Conservation (phyloP, 2,888 invertebrate species). For the Caenorhabditis sp. region DNA sequence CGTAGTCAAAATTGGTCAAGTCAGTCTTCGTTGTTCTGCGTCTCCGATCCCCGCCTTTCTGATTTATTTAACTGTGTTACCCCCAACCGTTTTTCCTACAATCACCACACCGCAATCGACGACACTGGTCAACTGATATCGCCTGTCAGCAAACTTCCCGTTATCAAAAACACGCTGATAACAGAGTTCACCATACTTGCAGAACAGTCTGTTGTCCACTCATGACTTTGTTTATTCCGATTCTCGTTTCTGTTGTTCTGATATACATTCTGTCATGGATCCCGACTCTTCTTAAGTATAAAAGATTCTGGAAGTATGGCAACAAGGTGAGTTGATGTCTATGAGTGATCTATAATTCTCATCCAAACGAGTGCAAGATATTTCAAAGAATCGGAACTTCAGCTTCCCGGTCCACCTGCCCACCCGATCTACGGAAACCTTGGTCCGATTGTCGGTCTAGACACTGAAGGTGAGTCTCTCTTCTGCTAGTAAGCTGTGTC, state of each 20-base stretch:
- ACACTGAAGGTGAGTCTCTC: constrained; percentile 44
- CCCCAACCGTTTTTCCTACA: constrained; percentile 16
- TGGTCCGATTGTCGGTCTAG: constrained; percentile 19
- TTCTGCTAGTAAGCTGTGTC: not conserved
- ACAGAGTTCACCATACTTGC: constrained; percentile 13
- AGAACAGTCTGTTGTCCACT: constrained; percentile 20
- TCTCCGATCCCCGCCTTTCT: constrained; percentile 18
- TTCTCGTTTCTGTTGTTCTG: constrained; percentile 13
- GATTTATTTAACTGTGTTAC: constrained; percentile 11
- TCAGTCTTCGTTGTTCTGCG: constrained; percentile 12
- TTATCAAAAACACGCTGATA: constrained; percentile 47
- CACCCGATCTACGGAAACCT: constrained; percentile 55
- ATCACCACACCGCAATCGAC: not conserved
- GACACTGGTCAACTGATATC: constrained; percentile 5
- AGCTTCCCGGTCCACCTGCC: constrained; percentile 52
- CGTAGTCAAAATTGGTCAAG: constrained; percentile 27
- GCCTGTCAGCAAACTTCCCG: not conserved
- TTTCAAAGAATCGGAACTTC: too few relatives aligned
- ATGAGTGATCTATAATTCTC: not conserved
- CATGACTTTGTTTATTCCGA: constrained; percentile 42
- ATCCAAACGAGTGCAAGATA: too few relatives aligned
- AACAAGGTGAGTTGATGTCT: constrained; percentile 16
- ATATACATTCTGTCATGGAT: constrained; percentile 34
- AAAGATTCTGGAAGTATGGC: constrained; percentile 41
- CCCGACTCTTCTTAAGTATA: constrained; percentile 26